These are phyloP conservation scores for Clivina fossor DNA, from an alignment of 2,888 invertebrate species.

Conservation along the genomic window DNA sequence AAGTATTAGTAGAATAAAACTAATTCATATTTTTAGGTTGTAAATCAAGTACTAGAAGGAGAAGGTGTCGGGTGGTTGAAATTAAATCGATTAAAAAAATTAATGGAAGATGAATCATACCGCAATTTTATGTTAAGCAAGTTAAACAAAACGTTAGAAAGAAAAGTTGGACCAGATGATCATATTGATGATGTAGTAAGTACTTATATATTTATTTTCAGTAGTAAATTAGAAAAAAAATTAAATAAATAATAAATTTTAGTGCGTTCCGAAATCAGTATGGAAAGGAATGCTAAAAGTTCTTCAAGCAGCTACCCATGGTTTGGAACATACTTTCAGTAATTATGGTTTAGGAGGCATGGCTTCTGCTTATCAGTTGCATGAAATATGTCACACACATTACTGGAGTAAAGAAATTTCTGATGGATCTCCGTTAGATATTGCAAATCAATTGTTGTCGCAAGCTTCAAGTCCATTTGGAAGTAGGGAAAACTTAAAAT, in stretches of 20 bases:
- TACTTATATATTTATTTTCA: conserved; percentile 38
- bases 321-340: conserved; percentile 86
- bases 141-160: conserved; percentile 89
- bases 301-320: conserved; percentile 84
- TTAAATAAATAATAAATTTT: conserved; percentile 41
- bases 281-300: conserved; percentile 98
- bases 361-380: conserved; percentile 94
- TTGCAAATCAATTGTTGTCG: conserved; percentile 47
- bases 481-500: conserved; percentile 67
- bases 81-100: conserved; percentile 84
- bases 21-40: conserved; percentile 57
- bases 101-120: conserved; percentile 99
- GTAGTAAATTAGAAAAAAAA: background rate
- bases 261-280: conserved; percentile 86
- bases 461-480: conserved; percentile 68
- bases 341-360: conserved; percentile 96
- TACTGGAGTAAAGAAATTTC: conserved; percentile 89
- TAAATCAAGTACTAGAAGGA: conserved; percentile 82
- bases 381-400: conserved; percentile 98
- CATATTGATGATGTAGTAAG: conserved; percentile 96
- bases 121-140: conserved; percentile 93
- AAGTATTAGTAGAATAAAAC: background rate
- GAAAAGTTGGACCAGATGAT: conserved; percentile 92
- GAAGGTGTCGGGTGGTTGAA: conserved; percentile 98
- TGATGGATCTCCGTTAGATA: conserved; percentile 57